Evolutionary conservation across 2,797 vertebrate genomes (phyloP).

Genomic region (Sebastes trivittatus): DNA sequence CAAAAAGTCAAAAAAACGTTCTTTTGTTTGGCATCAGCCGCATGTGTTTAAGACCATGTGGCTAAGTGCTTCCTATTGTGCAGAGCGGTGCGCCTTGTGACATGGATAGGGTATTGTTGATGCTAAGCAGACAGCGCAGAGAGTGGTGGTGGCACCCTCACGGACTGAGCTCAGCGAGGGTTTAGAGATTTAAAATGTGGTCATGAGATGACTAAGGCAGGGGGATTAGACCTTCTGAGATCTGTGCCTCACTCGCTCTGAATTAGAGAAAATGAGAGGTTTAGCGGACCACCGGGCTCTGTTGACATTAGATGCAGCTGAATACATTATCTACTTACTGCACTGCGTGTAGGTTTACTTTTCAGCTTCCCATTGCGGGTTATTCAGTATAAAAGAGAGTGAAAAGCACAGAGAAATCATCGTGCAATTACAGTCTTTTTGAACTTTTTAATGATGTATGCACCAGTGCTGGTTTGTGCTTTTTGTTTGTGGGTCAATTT

Average conservation of each 20-base stretch:
- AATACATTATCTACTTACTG: slow-evolving; percentile 52
- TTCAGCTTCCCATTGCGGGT: slow-evolving; percentile 1
- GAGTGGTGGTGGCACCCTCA: slow-evolving; percentile 44
- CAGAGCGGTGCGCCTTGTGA: slow-evolving; percentile 59
- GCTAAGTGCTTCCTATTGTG: slow-evolving; percentile 63
- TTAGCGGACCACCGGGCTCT: slow-evolving; percentile 55
- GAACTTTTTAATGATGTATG: not conserved
- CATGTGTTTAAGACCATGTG: slow-evolving; percentile 51
- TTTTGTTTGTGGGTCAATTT: not conserved
- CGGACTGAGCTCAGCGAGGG: slow-evolving; percentile 58
- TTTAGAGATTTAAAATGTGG: slow-evolving; percentile 74
- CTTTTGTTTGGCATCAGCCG: slow-evolving; percentile 52
- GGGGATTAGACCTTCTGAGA: slow-evolving; percentile 72
- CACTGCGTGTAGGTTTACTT: slow-evolving; percentile 26
- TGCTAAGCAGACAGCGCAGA: slow-evolving; percentile 57
- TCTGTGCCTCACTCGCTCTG: slow-evolving; percentile 52
- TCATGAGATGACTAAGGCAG: slow-evolving; percentile 76
- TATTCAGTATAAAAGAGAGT: not conserved
- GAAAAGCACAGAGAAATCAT: not conserved
- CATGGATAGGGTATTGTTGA: slow-evolving; percentile 62
- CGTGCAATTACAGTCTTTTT: not conserved
- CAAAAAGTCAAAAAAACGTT: slow-evolving; percentile 25
- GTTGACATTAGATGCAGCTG: slow-evolving; percentile 53
- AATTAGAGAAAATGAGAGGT: slow-evolving; percentile 69
- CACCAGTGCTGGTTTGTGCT: not conserved